phyloP scores from a whole-genome alignment of 2,888 invertebrate genomes.

The Drosophila merina region DNA sequence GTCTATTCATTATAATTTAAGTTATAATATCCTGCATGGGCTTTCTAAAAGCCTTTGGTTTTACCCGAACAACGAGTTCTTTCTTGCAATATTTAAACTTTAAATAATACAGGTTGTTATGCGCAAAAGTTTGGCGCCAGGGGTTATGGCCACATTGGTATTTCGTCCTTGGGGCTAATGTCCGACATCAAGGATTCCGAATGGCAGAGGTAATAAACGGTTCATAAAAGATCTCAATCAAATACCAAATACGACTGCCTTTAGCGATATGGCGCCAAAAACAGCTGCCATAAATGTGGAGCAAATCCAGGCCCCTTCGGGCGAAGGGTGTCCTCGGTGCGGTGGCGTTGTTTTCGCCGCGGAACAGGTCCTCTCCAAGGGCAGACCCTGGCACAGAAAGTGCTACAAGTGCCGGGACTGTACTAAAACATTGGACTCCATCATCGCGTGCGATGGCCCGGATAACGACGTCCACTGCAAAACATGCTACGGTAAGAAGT shows the following conservation, averaged over 20 bases:
- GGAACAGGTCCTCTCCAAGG: slow-evolving; percentile 95
- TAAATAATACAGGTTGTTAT: slow-evolving; percentile 91
- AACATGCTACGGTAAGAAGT: slow-evolving; percentile 98
- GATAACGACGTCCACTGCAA: slow-evolving; percentile 97
- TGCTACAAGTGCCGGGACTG: slow-evolving; percentile 97
- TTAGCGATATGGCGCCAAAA: slow-evolving; percentile 89
- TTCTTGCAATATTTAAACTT: too few relatives aligned
- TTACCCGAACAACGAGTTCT: background rate
- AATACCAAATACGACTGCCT: background rate
- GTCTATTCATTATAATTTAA: background rate
- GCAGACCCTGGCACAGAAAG: slow-evolving; percentile 95
- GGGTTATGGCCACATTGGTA: slow-evolving; percentile 96
- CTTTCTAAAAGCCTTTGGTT: too few relatives aligned
- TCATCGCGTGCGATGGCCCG: slow-evolving; percentile 96
- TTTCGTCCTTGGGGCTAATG: slow-evolving; percentile 92
- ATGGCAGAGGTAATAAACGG: slow-evolving; percentile 89
- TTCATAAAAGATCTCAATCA: background rate
- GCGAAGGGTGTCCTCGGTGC: slow-evolving; percentile 94
- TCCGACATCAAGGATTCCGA: slow-evolving; percentile 92
- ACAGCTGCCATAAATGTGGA: slow-evolving; percentile 92
- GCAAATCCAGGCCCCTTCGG: slow-evolving; percentile 90
- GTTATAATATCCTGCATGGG: too few relatives aligned
- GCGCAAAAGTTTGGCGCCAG: slow-evolving; percentile 97
- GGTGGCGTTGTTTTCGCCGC: slow-evolving; percentile 96
- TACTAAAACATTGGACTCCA: slow-evolving; percentile 96